These are phyloP conservation scores for Acropternis orthonyx DNA, from an alignment of 2,797 vertebrate species.

Conservation along the genomic window DNA sequence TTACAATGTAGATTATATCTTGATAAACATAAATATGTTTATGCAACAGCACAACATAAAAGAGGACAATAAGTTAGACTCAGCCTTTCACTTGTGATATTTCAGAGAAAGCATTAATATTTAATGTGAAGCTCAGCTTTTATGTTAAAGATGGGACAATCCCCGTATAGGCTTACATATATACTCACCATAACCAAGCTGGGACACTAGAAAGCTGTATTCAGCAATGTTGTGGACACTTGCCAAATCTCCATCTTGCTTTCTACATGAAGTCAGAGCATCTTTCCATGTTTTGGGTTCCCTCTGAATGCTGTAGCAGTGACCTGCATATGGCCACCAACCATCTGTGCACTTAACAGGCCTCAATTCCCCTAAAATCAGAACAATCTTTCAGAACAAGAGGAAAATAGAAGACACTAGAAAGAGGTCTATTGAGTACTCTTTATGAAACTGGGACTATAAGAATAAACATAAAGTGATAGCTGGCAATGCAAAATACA, in stretches of 20 bases:
- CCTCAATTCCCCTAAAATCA: conserved; percentile 70
- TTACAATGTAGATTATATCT: background rate
- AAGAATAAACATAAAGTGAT: background rate
- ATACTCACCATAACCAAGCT: conserved; percentile 87
- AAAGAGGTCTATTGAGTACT: background rate
- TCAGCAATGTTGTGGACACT: conserved; percentile 89
- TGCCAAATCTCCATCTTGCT: conserved; percentile 85
- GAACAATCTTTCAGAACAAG: background rate
- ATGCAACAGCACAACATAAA: background rate
- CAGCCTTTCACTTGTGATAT: background rate
- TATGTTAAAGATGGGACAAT: background rate
- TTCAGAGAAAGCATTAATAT: background rate
- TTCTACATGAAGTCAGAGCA: conserved; percentile 81
- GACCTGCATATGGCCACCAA: conserved; percentile 85
- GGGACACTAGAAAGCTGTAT: conserved; percentile 87
- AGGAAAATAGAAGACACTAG: background rate
- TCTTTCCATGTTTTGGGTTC: conserved; percentile 82
- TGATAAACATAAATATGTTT: background rate
- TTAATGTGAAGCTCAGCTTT: background rate
- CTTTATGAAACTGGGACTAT: background rate
- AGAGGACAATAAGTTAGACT: background rate
- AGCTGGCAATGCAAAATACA: background rate
- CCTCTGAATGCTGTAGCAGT: conserved; percentile 86
- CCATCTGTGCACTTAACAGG: conserved; percentile 77
- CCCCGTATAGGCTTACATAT: background rate